Evolutionary conservation across 2,113 vertebrate species (phyloP).

Genomic region (Lepisosteus oculatus): DNA sequence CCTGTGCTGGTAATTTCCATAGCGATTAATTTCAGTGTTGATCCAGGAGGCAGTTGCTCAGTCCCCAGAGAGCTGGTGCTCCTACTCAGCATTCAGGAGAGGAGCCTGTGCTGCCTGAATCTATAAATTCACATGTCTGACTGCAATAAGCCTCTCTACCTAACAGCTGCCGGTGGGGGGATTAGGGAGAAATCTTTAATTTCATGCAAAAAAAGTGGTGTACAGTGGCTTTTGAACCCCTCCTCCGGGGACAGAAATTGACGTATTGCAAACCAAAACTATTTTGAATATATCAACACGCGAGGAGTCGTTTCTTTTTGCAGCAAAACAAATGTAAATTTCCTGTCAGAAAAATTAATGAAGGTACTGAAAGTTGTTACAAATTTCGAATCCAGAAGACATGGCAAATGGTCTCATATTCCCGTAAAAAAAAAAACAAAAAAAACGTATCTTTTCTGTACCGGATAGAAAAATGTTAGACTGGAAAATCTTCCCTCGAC

Average conservation of each 20-base stretch:
- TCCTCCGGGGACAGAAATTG: constrained; percentile 6
- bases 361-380: too few species aligned
- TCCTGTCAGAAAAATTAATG: too few species aligned
- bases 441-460: too few species aligned
- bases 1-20: constrained; percentile 22
- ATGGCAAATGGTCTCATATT: too few species aligned
- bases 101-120: constrained; percentile 18
- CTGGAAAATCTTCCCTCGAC: too few species aligned
- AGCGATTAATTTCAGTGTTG: constrained; percentile 22
- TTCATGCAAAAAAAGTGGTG: constrained; percentile 16
- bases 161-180: constrained; percentile 24
- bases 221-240: constrained; percentile 12
- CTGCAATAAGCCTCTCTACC: constrained; percentile 21
- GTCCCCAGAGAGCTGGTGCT: constrained; percentile 16
- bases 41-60: constrained; percentile 14
- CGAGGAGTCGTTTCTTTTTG: not conserved
- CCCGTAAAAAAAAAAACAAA: too few species aligned
- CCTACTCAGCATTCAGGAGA: constrained; percentile 25
- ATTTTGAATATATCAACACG: constrained; percentile 11
- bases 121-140: constrained; percentile 17
- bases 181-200: constrained; percentile 22
- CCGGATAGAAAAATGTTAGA: too few species aligned
- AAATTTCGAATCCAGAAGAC: too few species aligned
- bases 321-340: too few species aligned
- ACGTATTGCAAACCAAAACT: constrained; percentile 12